Evolutionary conservation across 2,797 vertebrate species (phyloP), one percentile per base, ranked within the genome.

Genomic region (Choloepus didactylus): DNA sequence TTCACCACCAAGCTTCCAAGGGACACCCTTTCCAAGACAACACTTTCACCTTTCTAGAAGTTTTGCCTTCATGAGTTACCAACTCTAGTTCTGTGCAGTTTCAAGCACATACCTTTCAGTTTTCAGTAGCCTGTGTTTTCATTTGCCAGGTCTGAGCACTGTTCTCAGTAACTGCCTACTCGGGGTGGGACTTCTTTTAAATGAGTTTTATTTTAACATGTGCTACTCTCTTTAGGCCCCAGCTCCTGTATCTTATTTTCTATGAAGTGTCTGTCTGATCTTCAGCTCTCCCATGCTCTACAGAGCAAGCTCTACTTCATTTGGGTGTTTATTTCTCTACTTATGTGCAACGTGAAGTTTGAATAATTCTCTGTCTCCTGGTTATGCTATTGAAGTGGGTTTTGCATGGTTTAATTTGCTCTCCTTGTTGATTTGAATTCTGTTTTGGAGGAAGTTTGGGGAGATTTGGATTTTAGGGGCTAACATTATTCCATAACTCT

Each of bases 261-360:
- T 49, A 72, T 25, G 82, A 82, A 87, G 29, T 87, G 6, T 92
- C 72, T 69, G 41, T 56, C 51, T 75, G 46, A 81, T 46, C 88
- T 18, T 54, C 9, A 66, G 51, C 62, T n/a, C 44, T 91, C 49
- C 9, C 27, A 64, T 66, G 27, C 35, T 21, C 38, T 93, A 49
- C 5, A 95, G 56, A 89, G 31, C 27, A 54, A 93, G 91, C 7
- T 94, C 15, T 93, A 21, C 29, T 84, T 87, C 56, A 49, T 92
- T 51, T 75, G 66, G n/a, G n/a, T 95, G 27, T 73, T 96, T 56
- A 77, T 72, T 89, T 93, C 21, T 93, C 18, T 91, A 85, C 38
- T 81, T 69, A 67, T 23, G 3, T 77, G 7, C 76, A 72, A 96
- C 56, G 29, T 49, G 35, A 77, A 86, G 31, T 91, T 35, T 91